Evolutionary conservation across 2,888 invertebrate species (phyloP), one percentile per base, ranked within the genome.

Genomic region (Tetrapedia diversipes): DNA sequence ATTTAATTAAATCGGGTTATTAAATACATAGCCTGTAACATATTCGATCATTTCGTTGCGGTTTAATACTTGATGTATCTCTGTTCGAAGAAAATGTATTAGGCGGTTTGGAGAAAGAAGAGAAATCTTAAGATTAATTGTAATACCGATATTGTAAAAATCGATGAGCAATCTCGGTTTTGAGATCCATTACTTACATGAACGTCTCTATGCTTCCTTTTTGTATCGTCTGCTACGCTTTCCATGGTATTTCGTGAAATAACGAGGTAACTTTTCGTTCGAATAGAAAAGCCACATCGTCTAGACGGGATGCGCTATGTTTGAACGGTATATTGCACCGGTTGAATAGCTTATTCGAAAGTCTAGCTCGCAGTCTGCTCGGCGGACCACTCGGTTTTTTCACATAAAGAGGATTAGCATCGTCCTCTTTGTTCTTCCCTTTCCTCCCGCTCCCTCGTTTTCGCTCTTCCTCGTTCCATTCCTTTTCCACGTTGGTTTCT

Each of bases 1-100:
- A 10, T 59, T 88, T 85, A 86, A 88, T 87, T 86, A 86, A 86
- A 85, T 43, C 70, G 61, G 73, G 70, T 76, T 82, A 79, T 73
- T 73, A 69, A 53, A 49, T 49, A 67, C n/a, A n/a, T 19, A 22
- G 2, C 7, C 27, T n/a, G 53, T 43, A 8, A 11, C 7, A 2
- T 19, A 22, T 24, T 11, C 24, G 49, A 41, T 53, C 24, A 14
- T 1, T 32, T 11, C 51, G 24, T 14, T 29, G 32, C 19, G 22
- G 8, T 34, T n/a, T 22, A 27, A 37, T 14, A 7, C 19, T 53
- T 19, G 14, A 14, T n/a, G n/a, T n/a, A 32, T 37, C 22, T 39
- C 10, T 11, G 1, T 27, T 45, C 11, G 8, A 32, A 16, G 8
- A n/a, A 24, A n/a, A 61, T 47, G 11, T 32, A 47, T 19, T 27